Evolutionary conservation across 2,797 vertebrate genomes (phyloP).

Genomic region (Chiroxiphia lanceolata): DNA sequence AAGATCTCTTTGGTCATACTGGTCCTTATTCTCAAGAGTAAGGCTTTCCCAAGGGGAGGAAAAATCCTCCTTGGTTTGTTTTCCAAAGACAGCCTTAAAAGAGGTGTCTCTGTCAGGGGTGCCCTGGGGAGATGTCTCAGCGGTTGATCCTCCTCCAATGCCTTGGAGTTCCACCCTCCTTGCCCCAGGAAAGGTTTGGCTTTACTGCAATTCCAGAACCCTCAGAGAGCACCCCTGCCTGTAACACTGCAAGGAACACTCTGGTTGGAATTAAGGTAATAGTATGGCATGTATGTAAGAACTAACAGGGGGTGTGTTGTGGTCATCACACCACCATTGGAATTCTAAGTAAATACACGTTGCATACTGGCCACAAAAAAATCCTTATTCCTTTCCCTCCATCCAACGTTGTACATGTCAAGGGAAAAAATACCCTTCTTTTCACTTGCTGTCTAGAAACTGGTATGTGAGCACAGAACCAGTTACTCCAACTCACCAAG

Average conservation of each 20-base stretch:
- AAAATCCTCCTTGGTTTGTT: background rate
- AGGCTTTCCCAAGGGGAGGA: background rate
- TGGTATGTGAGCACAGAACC: background rate
- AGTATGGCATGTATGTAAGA: background rate
- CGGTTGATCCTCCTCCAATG: background rate
- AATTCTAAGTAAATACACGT: background rate
- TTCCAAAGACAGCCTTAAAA: background rate
- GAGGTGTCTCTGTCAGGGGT: background rate
- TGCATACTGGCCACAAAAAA: background rate
- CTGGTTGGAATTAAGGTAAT: background rate
- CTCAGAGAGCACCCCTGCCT: background rate
- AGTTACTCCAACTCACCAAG: background rate
- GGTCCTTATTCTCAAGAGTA: background rate
- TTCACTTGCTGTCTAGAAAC: background rate
- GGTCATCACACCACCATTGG: background rate
- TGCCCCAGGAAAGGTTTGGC: background rate
- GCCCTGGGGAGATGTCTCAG: background rate
- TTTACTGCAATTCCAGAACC: background rate
- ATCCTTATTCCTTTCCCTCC: background rate
- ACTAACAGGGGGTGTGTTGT: background rate
- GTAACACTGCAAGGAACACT: background rate
- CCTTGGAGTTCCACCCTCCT: background rate
- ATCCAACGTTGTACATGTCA: background rate
- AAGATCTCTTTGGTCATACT: background rate
- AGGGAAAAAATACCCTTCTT: fast-evolving